phyloP scores from a whole-genome alignment of 37 sponge, comb jelly and placozoan genomes.

The Axinella damicornis region DNA sequence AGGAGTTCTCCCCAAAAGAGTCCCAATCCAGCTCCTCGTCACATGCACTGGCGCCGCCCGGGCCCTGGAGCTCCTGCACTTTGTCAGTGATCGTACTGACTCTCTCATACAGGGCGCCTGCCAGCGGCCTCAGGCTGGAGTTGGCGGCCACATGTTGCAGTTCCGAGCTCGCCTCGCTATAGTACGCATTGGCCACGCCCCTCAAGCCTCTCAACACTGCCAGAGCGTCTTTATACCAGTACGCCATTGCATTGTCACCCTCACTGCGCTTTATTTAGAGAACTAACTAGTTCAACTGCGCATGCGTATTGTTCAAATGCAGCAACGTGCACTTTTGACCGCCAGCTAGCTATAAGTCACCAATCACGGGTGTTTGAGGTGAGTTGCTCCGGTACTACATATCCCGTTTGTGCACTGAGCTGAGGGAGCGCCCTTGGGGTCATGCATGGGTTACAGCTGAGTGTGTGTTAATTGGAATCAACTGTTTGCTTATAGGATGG shows the following conservation, averaged over 20 bases:
- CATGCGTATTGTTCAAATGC: conserved; percentile 9
- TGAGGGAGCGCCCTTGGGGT: background rate
- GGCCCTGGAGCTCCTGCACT: no score
- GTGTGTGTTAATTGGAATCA: background rate
- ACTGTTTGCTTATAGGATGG: conserved; percentile 41
- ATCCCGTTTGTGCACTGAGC: background rate
- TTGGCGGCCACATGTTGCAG: background rate
- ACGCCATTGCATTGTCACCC: conserved; percentile 1
- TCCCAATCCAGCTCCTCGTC: background rate
- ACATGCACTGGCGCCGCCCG: no score
- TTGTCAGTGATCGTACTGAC: no score
- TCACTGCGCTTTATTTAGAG: conserved; percentile 35
- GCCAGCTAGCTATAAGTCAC: background rate
- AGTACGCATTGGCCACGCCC: conserved; percentile 30
- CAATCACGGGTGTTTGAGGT: background rate
- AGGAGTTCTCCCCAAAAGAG: conserved; percentile 14
- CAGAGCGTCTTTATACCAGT: conserved; percentile 8
- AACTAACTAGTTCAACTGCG: background rate
- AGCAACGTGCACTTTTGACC: no score
- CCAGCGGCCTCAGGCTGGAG: no score
- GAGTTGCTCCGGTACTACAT: background rate
- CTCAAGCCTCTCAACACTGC: conserved; percentile 38
- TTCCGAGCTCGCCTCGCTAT: conserved; percentile 1
- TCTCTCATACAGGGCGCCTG: no score
- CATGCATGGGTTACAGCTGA: background rate